Evolutionary conservation across 23 tunicate genomes (phyloP).

Genomic region (Phallusia fumigata): DNA sequence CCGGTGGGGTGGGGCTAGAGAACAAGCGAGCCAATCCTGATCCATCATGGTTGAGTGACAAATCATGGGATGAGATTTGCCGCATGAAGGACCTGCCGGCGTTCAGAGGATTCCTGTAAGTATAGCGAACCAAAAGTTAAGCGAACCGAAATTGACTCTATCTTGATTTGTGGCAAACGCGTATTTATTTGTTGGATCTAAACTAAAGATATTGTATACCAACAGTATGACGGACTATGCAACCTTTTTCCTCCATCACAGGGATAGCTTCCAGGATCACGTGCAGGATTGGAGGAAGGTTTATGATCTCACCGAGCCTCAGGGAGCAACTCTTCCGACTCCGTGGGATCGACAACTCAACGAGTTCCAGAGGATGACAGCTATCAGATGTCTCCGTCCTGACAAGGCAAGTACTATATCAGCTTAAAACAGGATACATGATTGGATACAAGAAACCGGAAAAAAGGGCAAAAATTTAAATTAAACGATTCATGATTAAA

Average conservation of each 20-base stretch:
- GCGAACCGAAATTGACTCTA: too few species aligned
- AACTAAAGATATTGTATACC: neutral
- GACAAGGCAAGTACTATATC: slow-evolving; percentile 63
- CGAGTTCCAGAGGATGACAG: slow-evolving; percentile 84
- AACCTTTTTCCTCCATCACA: neutral
- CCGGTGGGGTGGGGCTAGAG: slow-evolving; percentile 98
- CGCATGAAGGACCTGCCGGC: slow-evolving; percentile 89
- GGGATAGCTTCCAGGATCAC: slow-evolving; percentile 87
- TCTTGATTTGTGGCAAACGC: too few species aligned
- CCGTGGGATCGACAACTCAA: slow-evolving; percentile 94
- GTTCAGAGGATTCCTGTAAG: slow-evolving; percentile 84
- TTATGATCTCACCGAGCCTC: slow-evolving; percentile 89
- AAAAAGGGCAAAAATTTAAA: too few species aligned
- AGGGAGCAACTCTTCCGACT: slow-evolving; percentile 76
- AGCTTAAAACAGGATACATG: too few species aligned
- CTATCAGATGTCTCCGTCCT: slow-evolving; percentile 92
- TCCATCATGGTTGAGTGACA: slow-evolving; percentile 88
- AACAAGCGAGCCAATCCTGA: slow-evolving; percentile 95
- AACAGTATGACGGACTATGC: too few species aligned
- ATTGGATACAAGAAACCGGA: too few species aligned
- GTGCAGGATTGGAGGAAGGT: slow-evolving; percentile 89
- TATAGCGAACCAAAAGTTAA: neutral
- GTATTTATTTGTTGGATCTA: too few species aligned
- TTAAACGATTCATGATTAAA: too few species aligned
- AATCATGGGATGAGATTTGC: slow-evolving; percentile 99